These are phyloP conservation scores for Phlogophora meticulosa DNA, from an alignment of 2,888 invertebrate species.

Conservation along the genomic window DNA sequence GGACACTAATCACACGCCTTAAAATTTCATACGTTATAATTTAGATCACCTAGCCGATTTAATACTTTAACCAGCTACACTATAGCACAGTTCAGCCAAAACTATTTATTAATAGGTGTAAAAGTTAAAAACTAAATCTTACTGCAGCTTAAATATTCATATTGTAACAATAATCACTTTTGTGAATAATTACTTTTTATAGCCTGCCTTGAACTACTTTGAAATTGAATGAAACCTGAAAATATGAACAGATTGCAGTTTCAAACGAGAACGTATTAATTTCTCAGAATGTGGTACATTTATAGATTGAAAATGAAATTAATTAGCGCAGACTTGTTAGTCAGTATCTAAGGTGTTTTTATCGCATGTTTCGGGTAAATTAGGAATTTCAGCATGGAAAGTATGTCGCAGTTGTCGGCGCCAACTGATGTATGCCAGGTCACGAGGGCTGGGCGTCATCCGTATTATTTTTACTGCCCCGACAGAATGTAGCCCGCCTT, in stretches of 20 bases:
- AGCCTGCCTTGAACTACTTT: conserved; percentile 43
- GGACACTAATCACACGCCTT: background rate
- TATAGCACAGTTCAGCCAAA: background rate
- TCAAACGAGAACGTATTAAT: conserved; percentile 6
- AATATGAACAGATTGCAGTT: conserved; percentile 29
- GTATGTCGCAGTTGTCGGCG: conserved; percentile 85
- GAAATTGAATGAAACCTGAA: conserved; percentile 35
- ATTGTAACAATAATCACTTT: conserved; percentile 43
- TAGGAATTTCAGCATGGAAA: conserved; percentile 78
- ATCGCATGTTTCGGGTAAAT: conserved; percentile 72
- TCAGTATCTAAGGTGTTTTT: conserved; percentile 60
- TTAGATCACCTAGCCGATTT: background rate
- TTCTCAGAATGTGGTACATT: conserved; percentile 7
- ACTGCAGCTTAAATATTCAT: conserved; percentile 24
- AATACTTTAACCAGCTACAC: background rate
- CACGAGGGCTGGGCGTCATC: conserved; percentile 80
- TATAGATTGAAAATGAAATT: background rate
- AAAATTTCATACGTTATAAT: background rate
- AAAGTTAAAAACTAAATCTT: background rate
- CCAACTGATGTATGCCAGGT: conserved; percentile 82
- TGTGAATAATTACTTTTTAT: conserved; percentile 42
- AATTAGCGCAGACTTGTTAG: conserved; percentile 8
- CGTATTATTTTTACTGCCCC: conserved; percentile 84
- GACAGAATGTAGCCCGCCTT: conserved; percentile 69
- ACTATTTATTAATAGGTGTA: background rate